Conservation (phyloP, 2,888 invertebrate species). For the Watsonalla binaria region DNA sequence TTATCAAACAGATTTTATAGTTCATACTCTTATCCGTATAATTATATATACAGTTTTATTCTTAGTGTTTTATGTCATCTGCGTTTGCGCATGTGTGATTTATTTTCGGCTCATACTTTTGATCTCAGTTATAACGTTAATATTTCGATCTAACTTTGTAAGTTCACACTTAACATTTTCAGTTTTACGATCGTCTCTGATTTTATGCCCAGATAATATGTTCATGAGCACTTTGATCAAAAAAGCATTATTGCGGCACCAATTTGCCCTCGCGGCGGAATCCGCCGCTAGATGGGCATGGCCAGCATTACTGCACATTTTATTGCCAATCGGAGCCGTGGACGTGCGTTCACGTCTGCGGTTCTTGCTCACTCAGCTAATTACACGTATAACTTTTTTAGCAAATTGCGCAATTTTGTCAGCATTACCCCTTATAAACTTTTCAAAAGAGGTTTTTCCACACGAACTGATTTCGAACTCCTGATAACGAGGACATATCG, state of each 20-base stretch:
- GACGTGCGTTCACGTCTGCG: conserved; percentile 44
- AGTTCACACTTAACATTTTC: not conserved
- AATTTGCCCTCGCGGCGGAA: conserved; percentile 30
- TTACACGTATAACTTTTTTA: conserved; percentile 54
- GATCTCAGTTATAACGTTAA: conserved; percentile 1
- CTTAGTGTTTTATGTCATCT: not conserved
- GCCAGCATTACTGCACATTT: conserved; percentile 40
- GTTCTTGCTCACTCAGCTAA: conserved; percentile 51
- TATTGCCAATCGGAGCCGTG: conserved; percentile 34
- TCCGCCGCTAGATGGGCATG: conserved; percentile 41
- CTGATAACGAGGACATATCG: conserved; percentile 32
- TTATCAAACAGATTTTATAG: conserved; percentile 10
- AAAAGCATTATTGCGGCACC: conserved; percentile 30
- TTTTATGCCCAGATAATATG: not conserved
- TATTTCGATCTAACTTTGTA: not conserved
- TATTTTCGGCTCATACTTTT: conserved; percentile 8
- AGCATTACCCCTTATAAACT: conserved; percentile 30
- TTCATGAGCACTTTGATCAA: conserved; percentile 14
- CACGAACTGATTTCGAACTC: conserved; percentile 37
- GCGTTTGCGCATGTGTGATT: conserved; percentile 1
- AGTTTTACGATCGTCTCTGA: not conserved
- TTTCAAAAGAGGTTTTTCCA: conserved; percentile 35
- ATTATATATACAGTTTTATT: not conserved
- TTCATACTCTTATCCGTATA: not conserved
- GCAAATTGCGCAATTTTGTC: conserved; percentile 56